Evolutionary conservation across 1,140 invertebrate species (phyloP), one percentile per base, ranked within the genome.

Genomic region (Sarcophaga bullata): DNA sequence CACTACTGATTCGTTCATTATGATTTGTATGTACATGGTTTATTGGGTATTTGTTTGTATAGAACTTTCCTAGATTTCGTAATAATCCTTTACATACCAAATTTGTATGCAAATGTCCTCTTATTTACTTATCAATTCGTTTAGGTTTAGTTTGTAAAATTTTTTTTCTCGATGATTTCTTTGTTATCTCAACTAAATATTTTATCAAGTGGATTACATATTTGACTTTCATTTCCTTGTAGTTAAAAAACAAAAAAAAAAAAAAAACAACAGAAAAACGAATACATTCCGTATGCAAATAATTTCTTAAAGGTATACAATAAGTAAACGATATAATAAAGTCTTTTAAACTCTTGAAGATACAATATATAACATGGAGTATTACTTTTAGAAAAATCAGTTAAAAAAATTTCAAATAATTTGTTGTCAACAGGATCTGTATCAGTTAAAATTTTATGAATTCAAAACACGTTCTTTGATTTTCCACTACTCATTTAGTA

Each of bases 141-240:
- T 52, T 78, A 50, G 48, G 75, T 68, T 68, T 62, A 7, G 54
- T 58, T n/a, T n/a, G 54, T 76, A 72, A 72, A 72, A 15, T 76
- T 76, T 73, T 37, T 73, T 52, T 52, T 52, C 50, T 52, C 5
- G 17, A 17, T 19, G n/a, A 37, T 37, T 37, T 37, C 25, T 37
- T n/a, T 68, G 62, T 68, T 78, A 78, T 78, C 75, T 78, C 50
- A 50, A 78, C 75, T 78, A 78, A 58, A 78, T 78, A 78, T 78
- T 78, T 78, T 78, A 48, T 78, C 75, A 78, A 78, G 75, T 78
- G 48, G 75, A 78, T 78, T 78, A 78, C 17, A 11, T 78, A 37
- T 37, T 72, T 72, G 62, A 19, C 37, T 72, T 25, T 25, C 19
- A 72, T 25, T 72, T 72, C 11, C 7, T 25, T 11, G 62, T 72